phyloP scores from a whole-genome alignment of 2,888 invertebrate species.

The Hipparchia sbordonii region DNA sequence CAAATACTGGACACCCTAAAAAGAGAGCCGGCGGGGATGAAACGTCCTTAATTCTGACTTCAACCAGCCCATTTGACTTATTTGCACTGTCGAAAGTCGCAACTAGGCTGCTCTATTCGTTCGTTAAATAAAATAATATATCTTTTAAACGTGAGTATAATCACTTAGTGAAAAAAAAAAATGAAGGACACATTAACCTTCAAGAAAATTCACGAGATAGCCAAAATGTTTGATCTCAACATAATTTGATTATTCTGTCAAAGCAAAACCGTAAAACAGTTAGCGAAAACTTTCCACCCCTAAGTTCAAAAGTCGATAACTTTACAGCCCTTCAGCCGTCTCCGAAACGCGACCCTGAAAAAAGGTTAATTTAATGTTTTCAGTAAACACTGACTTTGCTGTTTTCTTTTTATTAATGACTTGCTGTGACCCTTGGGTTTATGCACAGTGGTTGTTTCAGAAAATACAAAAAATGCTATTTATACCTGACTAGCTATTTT shows the following conservation, averaged over 20 bases:
- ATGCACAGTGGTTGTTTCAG: not conserved
- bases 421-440: not conserved
- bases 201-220: not conserved
- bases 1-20: not conserved
- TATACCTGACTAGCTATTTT: no score
- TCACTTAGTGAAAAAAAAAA: no score
- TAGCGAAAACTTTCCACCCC: constrained; percentile 25
- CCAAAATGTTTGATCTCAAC: constrained; percentile 11
- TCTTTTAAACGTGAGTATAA: no score
- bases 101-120: no score
- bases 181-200: not conserved
- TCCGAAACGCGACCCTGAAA: not conserved
- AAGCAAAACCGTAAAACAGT: constrained; percentile 27
- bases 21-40: no score
- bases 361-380: constrained; percentile 12
- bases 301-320: constrained; percentile 25
- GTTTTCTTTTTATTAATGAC: not conserved
- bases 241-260: constrained; percentile 15
- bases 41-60: no score
- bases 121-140: no score
- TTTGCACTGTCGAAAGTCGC: no score
- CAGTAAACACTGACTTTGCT: constrained; percentile 1
- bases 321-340: constrained; percentile 23
- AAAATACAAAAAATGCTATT: no score
- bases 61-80: no score